These are phyloP conservation scores for Apogon talboti DNA, from an alignment of 2,797 vertebrate genomes.

Conservation along the genomic window DNA sequence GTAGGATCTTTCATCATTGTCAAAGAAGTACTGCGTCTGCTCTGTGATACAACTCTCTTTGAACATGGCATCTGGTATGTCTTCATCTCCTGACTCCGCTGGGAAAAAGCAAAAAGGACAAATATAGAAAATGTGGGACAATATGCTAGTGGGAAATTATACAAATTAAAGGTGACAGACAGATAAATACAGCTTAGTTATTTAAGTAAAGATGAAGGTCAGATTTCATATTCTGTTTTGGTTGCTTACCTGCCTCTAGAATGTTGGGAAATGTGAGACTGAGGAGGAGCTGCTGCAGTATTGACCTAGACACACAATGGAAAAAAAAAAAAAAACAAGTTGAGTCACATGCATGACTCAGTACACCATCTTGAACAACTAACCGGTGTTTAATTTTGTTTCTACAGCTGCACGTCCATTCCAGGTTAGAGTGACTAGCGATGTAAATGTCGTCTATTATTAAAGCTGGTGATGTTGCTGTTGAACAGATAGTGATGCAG, in stretches of 20 bases:
- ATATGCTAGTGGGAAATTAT: neutral
- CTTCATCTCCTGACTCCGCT: conserved; percentile 86
- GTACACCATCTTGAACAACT: conserved; percentile 24
- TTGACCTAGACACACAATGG: conserved; percentile 84
- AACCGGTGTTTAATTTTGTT: conserved; percentile 26
- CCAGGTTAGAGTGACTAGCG: conserved; percentile 20
- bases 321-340: conserved; percentile 15
- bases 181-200: neutral
- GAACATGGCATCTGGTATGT: conserved; percentile 88
- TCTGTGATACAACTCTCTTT: conserved; percentile 99
- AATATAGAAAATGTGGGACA: conserved; percentile 14
- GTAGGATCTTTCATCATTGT: conserved; percentile 93
- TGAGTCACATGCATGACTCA: conserved; percentile 48
- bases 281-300: conserved; percentile 93
- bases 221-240: conserved; percentile 10
- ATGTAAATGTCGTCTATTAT: conserved; percentile 50
- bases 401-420: conserved; percentile 43
- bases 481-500: conserved; percentile 40
- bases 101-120: conserved; percentile 23
- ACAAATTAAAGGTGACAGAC: neutral
- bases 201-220: neutral
- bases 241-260: conserved; percentile 90
- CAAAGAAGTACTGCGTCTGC: conserved; percentile 99
- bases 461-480: conserved; percentile 33
- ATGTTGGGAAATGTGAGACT: conserved; percentile 90